Evolutionary conservation across 2,888 invertebrate genomes (phyloP), one percentile per base, ranked within the genome.

Genomic region (Autographa gamma): DNA sequence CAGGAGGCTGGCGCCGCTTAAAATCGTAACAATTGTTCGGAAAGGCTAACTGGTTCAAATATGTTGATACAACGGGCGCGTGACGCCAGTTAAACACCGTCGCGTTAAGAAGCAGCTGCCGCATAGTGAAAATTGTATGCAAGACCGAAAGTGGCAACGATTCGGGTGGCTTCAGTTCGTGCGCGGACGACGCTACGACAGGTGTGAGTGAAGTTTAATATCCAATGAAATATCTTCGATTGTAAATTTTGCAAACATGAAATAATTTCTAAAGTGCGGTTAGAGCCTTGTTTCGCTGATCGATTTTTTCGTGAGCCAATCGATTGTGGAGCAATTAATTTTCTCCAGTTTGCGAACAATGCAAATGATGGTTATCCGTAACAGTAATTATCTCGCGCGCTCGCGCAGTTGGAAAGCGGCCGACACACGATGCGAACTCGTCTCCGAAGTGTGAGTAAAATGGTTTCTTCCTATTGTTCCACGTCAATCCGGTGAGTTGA

Each of bases 1-100:
- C 96, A 96, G 78, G 96, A 96, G 82, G 95, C 96, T 34, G 96
- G 96, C 43, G 96, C 96, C 62, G 96, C 96, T 83, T 96, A 95
- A 82, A 73, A 67, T 74, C 69, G 68, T 73, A 63, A 72, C 25
- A 66, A 76, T 66, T 69, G 69, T 85, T 74, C 70, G 73, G 73
- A 76, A 84, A 82, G 81, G 82, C 82, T 85, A 83, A 81, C 84
- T 85, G 88, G 88, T 86, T 88, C 77, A 86, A 88, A 86, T 83
- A 79, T 87, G 82, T 86, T 80, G 74, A 82, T 79, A 73, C 79
- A 83, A 85, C 81, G 84, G 82, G 84, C 83, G 86, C 79, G 76
- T 76, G 82, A 82, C 85, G 87, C 84, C 82, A 77, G 19, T 73
- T 76, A 74, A 74, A 78, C 69, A 74, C 77, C 71, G 77, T 67